Evolutionary conservation across 2,113 vertebrate species (phyloP).

Genomic region (Anoplopoma fimbria): DNA sequence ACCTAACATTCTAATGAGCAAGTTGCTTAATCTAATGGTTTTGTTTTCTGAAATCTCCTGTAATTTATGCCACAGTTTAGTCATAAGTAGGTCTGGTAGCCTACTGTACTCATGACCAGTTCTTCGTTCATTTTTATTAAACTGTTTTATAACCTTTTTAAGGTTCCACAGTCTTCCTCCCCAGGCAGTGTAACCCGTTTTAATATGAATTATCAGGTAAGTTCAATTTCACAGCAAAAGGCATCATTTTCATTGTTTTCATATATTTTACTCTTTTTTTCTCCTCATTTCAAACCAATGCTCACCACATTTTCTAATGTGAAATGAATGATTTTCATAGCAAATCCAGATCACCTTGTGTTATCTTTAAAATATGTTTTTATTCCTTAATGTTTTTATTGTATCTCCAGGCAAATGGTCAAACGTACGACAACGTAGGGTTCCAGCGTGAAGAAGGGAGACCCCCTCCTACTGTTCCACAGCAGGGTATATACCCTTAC

Average conservation of each 20-base stretch:
- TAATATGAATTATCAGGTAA: conserved; percentile 57
- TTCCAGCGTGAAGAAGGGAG: conserved; percentile 62
- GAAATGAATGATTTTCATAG: background rate
- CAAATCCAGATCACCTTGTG: background rate
- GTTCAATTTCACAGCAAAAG: background rate
- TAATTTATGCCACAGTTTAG: background rate
- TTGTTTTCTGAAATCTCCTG: background rate
- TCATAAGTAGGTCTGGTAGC: background rate
- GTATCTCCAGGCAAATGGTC: conserved; percentile 37
- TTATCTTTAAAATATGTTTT: background rate
- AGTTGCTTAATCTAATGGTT: background rate
- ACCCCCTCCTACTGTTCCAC: conserved; percentile 28
- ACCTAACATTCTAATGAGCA: background rate
- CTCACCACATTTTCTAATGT: background rate
- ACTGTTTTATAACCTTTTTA: background rate
- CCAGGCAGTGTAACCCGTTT: conserved; percentile 4
- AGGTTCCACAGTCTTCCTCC: background rate
- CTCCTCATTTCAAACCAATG: background rate
- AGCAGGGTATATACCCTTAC: conserved; percentile 22
- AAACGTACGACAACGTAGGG: conserved; percentile 66
- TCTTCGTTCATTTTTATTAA: background rate
- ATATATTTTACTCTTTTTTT: background rate
- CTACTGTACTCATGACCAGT: background rate
- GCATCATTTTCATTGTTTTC: background rate
- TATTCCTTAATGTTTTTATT: background rate